phyloP scores from a whole-genome alignment of 2,797 vertebrate species.

The Varecia variegata region DNA sequence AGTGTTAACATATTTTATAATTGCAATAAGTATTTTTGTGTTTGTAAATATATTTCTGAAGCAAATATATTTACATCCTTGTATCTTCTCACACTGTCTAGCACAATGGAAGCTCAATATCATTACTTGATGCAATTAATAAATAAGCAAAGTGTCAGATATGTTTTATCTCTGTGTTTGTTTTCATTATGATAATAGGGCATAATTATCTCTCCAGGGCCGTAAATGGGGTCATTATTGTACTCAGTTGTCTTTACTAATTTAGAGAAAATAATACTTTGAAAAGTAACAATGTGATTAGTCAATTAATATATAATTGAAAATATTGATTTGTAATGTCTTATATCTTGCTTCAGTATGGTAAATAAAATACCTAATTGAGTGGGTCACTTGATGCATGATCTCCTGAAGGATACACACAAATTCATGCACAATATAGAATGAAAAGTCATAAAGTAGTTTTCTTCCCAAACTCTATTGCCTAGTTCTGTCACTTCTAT shows the following conservation, averaged over 20 bases:
- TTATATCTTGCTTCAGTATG: background rate
- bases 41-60: conserved; percentile 3
- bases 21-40: background rate
- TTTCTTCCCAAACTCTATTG: background rate
- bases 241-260: background rate
- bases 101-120: background rate
- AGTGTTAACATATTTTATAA: background rate
- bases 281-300: background rate
- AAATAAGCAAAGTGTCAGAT: background rate
- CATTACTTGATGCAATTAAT: background rate
- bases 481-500: background rate
- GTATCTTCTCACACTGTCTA: background rate
- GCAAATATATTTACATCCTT: background rate
- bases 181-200: background rate
- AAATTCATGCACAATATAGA: background rate
- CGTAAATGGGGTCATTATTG: background rate
- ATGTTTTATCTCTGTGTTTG: background rate
- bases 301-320: background rate
- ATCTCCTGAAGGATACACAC: background rate
- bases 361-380: background rate
- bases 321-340: background rate
- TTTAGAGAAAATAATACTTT: conserved; percentile 10
- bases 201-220: background rate
- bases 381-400: background rate
- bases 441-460: background rate